Conservation (phyloP, 2,888 invertebrate species). For the Ichneumon xanthorius region DNA sequence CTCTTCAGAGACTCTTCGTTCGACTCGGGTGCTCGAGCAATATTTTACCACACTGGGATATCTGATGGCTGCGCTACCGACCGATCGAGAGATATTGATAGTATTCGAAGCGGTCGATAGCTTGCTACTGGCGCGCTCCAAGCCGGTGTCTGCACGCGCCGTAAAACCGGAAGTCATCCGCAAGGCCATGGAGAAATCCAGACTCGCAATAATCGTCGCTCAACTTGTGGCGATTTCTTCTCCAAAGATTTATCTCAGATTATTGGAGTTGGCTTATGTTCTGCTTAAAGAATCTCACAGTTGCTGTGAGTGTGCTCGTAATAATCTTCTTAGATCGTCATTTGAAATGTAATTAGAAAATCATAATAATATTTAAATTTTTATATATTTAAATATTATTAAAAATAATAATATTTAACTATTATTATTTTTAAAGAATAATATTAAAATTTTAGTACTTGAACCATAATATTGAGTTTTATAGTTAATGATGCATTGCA, state of each 20-base stretch:
- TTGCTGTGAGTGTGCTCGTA: slow-evolving; percentile 78
- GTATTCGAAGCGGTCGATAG: slow-evolving; percentile 73
- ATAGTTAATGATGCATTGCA: too few relatives aligned
- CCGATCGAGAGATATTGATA: slow-evolving; percentile 64
- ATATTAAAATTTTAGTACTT: background rate
- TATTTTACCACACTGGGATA: slow-evolving; percentile 82
- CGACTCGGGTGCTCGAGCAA: slow-evolving; percentile 75
- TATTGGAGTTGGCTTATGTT: slow-evolving; percentile 78
- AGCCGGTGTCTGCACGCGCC: slow-evolving; percentile 37
- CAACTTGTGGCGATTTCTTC: slow-evolving; percentile 79
- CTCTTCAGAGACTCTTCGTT: slow-evolving; percentile 77
- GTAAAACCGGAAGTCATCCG: slow-evolving; percentile 72
- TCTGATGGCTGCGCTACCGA: slow-evolving; percentile 76
- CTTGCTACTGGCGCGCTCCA: slow-evolving; percentile 64
- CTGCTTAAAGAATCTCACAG: slow-evolving; percentile 76
- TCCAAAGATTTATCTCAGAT: slow-evolving; percentile 76
- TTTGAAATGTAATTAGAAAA: too few relatives aligned
- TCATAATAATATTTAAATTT: background rate
- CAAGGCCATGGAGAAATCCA: slow-evolving; percentile 79
- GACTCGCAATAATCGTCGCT: slow-evolving; percentile 79
- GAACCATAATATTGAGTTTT: background rate
- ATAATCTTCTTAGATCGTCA: background rate
- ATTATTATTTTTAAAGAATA: too few relatives aligned
- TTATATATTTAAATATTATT: too few relatives aligned
- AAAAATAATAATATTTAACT: too few relatives aligned